These are phyloP conservation scores for Dipodomys stephensi DNA, from an alignment of 2,113 vertebrate genomes.

Conservation along the genomic window DNA sequence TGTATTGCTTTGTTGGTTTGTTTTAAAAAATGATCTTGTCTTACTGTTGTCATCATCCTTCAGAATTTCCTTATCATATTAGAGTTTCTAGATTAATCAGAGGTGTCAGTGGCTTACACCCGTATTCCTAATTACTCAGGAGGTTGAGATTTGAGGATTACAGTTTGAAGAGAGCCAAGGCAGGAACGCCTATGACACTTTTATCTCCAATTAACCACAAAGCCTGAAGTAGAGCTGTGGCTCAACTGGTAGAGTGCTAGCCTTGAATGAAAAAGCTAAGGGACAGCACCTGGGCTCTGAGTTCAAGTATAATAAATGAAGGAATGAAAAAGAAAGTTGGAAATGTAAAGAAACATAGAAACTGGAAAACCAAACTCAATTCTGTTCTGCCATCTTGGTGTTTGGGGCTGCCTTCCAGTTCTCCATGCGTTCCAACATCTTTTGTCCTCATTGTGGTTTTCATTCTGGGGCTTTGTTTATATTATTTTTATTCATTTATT, in stretches of 20 bases:
- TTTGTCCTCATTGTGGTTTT: neutral
- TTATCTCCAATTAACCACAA: too few species aligned
- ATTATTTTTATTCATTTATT: too few species aligned
- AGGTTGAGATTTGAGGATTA: too few species aligned
- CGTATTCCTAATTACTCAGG: too few species aligned
- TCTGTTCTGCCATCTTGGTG: neutral
- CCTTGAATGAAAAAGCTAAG: too few species aligned
- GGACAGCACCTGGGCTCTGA: too few species aligned
- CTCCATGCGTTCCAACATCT: neutral
- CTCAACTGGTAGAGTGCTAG: too few species aligned
- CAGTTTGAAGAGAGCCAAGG: too few species aligned
- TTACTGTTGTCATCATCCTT: neutral
- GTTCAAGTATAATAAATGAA: too few species aligned
- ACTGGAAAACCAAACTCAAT: neutral
- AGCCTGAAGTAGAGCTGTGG: too few species aligned
- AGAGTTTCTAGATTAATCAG: neutral
- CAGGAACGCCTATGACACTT: too few species aligned
- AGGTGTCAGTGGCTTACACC: neutral
- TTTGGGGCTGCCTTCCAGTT: neutral
- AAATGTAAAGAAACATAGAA: neutral
- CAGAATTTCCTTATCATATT: neutral
- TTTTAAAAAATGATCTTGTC: neutral
- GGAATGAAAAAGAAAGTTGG: neutral
- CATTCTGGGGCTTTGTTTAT: neutral
- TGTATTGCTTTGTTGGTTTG: too few species aligned